A percentile compares a stretch with the other conserved stretches of the same genome.
Evolutionary conservation across 2,113 vertebrate genomes (phyloP).

Genomic region (Vimba vimba): DNA sequence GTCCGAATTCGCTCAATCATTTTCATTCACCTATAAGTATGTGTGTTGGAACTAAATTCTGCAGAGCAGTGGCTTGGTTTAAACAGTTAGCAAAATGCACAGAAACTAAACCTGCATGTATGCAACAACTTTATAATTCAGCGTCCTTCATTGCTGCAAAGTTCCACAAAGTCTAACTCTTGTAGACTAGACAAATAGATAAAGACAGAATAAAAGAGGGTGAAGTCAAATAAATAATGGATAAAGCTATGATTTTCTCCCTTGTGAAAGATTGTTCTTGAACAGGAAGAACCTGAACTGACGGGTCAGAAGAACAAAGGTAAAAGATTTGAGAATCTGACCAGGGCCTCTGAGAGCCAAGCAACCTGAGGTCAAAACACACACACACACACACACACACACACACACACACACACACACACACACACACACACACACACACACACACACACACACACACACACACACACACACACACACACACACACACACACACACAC

Average conservation of each 20-base stretch:
- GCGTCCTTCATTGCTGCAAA: neutral
- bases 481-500: neutral
- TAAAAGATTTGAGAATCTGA: conserved; percentile 6
- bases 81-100: neutral
- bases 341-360: neutral
- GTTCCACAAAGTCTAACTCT: neutral
- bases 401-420: neutral
- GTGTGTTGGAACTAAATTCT: too few species aligned
- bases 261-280: neutral
- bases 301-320: neutral
- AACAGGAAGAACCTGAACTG: neutral
- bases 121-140: neutral
- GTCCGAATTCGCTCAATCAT: too few species aligned
- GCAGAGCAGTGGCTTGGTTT: too few species aligned
- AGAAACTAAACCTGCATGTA: neutral
- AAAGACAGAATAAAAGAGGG: neutral
- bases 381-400: neutral
- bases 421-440: neutral
- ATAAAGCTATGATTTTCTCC: neutral
- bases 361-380: neutral
- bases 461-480: neutral
- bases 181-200: neutral
- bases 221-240: neutral
- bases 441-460: neutral
- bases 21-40: too few species aligned